phyloP scores from a whole-genome alignment of 2,888 invertebrate species.

The Drosophila borealis region DNA sequence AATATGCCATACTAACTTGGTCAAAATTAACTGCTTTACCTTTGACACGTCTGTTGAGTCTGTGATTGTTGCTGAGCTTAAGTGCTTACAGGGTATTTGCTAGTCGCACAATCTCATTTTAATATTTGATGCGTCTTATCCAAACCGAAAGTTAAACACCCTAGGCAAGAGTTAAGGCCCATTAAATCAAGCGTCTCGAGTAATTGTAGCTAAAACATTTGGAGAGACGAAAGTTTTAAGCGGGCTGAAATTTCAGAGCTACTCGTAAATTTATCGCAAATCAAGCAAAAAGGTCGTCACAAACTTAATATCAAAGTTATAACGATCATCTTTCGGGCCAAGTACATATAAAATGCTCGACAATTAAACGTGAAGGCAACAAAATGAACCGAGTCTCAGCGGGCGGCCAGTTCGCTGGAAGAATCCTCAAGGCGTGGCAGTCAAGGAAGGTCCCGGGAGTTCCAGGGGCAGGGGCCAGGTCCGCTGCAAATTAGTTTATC shows the following conservation, averaged over 20 bases:
- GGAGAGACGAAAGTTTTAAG: constrained; percentile 17
- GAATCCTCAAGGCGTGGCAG: constrained; percentile 1
- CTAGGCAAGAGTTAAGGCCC: neutral
- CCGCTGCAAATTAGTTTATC: constrained; percentile 57
- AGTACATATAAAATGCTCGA: constrained; percentile 30
- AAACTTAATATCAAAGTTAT: constrained; percentile 36
- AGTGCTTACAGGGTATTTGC: neutral
- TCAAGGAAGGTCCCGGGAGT: too few relatives aligned
- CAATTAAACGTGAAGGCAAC: constrained; percentile 49
- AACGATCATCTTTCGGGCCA: constrained; percentile 22
- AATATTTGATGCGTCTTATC: neutral
- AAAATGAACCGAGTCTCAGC: constrained; percentile 25
- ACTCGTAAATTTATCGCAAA: constrained; percentile 21
- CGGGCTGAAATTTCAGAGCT: constrained; percentile 3
- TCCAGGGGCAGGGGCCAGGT: too few relatives aligned
- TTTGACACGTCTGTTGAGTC: too few relatives aligned
- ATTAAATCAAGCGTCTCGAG: constrained; percentile 22
- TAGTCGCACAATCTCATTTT: neutral
- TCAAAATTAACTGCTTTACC: too few relatives aligned
- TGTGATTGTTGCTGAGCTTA: too few relatives aligned
- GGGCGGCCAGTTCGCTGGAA: constrained; percentile 8
- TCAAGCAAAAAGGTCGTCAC: constrained; percentile 3
- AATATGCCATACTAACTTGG: neutral
- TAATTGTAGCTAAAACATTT: constrained; percentile 19
- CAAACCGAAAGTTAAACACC: constrained; percentile 11